A percentile compares a stretch with the other conserved stretches of the same genome.
phyloP scores from a whole-genome alignment of 2,888 invertebrate genomes.

The Toxonevra muliebris region DNA sequence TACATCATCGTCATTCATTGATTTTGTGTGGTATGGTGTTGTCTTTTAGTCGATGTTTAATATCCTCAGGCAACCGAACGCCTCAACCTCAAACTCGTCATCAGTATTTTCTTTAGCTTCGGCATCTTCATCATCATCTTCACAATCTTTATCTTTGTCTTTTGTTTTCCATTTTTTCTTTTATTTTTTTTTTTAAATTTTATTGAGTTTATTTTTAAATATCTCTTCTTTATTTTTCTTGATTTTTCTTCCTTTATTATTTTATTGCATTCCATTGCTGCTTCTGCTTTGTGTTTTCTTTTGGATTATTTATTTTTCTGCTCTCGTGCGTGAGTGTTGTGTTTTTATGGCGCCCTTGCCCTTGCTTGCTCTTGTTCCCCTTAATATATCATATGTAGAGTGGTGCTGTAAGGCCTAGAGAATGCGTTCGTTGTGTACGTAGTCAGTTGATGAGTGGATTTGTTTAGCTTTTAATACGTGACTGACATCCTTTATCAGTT shows the following conservation, averaged over 20 bases:
- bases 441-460: neutral
- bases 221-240: too few relatives aligned
- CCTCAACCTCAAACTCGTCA: neutral
- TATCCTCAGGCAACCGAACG: neutral
- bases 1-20: neutral
- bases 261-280: slow-evolving; percentile 17
- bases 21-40: slow-evolving; percentile 1
- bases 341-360: slow-evolving; percentile 23
- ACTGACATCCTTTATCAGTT: slow-evolving; percentile 32
- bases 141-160: too few relatives aligned
- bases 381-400: too few relatives aligned
- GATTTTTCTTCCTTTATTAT: slow-evolving; percentile 2
- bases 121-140: slow-evolving; percentile 3
- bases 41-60: neutral
- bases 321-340: neutral
- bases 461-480: slow-evolving; percentile 33
- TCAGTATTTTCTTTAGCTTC: neutral
- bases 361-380: slow-evolving; percentile 17
- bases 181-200: too few relatives aligned
- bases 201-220: too few relatives aligned
- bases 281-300: neutral
- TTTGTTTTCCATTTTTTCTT: too few relatives aligned
- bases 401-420: too few relatives aligned
- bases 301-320: neutral
- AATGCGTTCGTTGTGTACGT: too few relatives aligned